Percentiles rank a stretch among this genome's conserved stretches.
phyloP scores from a whole-genome alignment of 2,113 vertebrate genomes.

The Verasper variegatus region DNA sequence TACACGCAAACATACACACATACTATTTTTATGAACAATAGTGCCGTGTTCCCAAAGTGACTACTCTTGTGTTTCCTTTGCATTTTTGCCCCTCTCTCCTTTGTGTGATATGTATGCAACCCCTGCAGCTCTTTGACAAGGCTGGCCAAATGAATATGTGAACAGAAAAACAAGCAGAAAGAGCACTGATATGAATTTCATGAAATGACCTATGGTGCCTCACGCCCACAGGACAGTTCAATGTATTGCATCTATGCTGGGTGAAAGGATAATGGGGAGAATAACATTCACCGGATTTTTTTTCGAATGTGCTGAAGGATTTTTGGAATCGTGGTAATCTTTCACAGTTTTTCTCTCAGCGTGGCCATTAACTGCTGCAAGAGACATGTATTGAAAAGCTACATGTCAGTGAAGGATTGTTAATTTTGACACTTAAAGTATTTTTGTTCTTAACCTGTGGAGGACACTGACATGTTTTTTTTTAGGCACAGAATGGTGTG shows the following conservation, averaged over 20 bases:
- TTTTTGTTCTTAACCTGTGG: conserved; percentile 44
- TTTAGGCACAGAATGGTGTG: conserved; percentile 5
- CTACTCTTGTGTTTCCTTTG: conserved; percentile 28
- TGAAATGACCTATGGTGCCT: conserved; percentile 58
- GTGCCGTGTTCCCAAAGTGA: conserved; percentile 24
- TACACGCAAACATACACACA: neutral
- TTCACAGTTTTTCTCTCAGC: neutral
- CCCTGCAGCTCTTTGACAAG: conserved; percentile 51
- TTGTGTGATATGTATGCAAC: conserved; percentile 46
- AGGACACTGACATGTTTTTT: conserved; percentile 26
- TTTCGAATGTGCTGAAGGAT: neutral
- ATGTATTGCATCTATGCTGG: conserved; percentile 24
- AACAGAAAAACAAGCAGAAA: conserved; percentile 64
- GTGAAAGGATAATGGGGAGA: conserved; percentile 27
- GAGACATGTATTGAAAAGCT: neutral
- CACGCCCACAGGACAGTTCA: conserved; percentile 27
- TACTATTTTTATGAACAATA: conserved; percentile 27
- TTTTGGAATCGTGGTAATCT: neutral
- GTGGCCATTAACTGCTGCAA: conserved; percentile 22
- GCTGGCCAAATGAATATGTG: conserved; percentile 64
- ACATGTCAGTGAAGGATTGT: neutral
- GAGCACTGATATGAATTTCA: conserved; percentile 59
- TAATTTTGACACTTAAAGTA: too few relatives aligned
- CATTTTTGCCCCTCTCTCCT: conserved; percentile 16
- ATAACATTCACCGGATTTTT: neutral